Evolutionary conservation across 2,113 vertebrate species (phyloP), one percentile per base, ranked within the genome.

Genomic region (Oenanthe melanoleuca): DNA sequence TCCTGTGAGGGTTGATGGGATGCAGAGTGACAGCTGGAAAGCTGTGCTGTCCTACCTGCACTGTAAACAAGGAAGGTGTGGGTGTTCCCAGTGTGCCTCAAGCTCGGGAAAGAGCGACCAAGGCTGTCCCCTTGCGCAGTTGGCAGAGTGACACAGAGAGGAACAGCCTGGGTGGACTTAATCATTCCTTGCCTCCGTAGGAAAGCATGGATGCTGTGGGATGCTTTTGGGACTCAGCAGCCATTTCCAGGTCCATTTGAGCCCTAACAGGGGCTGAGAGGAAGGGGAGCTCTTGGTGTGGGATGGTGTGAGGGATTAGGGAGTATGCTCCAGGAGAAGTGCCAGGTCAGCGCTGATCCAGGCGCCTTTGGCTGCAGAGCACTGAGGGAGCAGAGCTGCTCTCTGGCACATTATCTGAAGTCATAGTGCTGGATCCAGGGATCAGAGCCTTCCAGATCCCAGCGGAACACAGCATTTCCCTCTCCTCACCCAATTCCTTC

Each of bases 381-480:
- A 1, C 31, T 44, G 86, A 77, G 37, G 56, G 56, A 57, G 73
- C 20, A 7, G 21, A 47, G 37, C 65, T 56, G n/a, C 23, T 33
- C 69, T 22, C 57, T 19, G n/a, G 8, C 15, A 6, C 8, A 0
- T 28, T 34, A 7, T 8, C 49, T 2, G 6, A 33, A 65, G 37
- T 28, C 1, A 0, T 28, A 14, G 40, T 3, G 4, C 45, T 2
- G 2, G 44, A 64, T 47, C 52, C 1, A 7, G 33, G 16, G 17
- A 33, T 53, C 52, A 29, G 59, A 53, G 24, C 22, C 53, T 34
- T 47, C 33, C 63, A 17, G 44, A 33, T 25, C 60, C 8, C 4
- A 38, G 45, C 22, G 0, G 25, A 49, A n/a, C 0, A 1, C 15
- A 22, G 18, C 6, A 0, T 6, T 13, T 47, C 9, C 0, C 26